A percentile compares a stretch with the other conserved stretches of the same genome.
Conservation (phyloP, 2,888 invertebrate genomes). For the Synanthedon vespiformis region DNA sequence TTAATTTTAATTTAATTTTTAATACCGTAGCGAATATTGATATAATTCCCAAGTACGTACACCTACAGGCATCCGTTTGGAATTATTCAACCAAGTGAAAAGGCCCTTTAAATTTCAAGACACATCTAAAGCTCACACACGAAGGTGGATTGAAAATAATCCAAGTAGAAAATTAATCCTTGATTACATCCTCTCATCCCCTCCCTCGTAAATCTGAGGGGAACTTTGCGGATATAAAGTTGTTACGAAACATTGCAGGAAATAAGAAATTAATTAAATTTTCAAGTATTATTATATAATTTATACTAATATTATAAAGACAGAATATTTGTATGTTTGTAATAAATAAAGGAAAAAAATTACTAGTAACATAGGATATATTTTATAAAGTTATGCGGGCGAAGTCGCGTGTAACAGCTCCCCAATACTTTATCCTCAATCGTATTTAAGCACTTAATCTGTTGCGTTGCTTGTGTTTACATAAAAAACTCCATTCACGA, state of each 20-base stretch:
- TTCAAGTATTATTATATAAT: too few species aligned
- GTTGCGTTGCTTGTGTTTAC: too few species aligned
- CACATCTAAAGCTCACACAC: slow-evolving; percentile 51
- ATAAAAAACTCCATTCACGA: too few species aligned
- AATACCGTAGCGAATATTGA: background rate
- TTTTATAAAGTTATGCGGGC: too few species aligned
- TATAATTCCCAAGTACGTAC: background rate
- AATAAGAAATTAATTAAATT: too few species aligned
- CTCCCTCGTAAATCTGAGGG: slow-evolving; percentile 39
- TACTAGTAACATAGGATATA: too few species aligned
- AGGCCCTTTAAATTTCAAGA: slow-evolving; percentile 51
- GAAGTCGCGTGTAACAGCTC: too few species aligned
- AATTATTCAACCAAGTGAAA: slow-evolving; percentile 35
- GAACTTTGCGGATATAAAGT: slow-evolving; percentile 18
- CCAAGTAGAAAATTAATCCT: slow-evolving; percentile 69
- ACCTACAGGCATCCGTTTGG: slow-evolving; percentile 3
- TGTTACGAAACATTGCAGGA: slow-evolving; percentile 7
- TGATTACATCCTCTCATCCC: slow-evolving; percentile 46
- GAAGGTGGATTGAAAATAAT: slow-evolving; percentile 66
- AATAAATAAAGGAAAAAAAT: too few species aligned
- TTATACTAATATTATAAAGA: too few species aligned
- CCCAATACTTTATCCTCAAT: too few species aligned
- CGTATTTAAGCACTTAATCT: too few species aligned
- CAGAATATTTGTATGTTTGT: too few species aligned
- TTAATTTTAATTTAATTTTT: background rate